Evolutionary conservation across 2,888 invertebrate species (phyloP).

Genomic region (Lingula anatina): DNA sequence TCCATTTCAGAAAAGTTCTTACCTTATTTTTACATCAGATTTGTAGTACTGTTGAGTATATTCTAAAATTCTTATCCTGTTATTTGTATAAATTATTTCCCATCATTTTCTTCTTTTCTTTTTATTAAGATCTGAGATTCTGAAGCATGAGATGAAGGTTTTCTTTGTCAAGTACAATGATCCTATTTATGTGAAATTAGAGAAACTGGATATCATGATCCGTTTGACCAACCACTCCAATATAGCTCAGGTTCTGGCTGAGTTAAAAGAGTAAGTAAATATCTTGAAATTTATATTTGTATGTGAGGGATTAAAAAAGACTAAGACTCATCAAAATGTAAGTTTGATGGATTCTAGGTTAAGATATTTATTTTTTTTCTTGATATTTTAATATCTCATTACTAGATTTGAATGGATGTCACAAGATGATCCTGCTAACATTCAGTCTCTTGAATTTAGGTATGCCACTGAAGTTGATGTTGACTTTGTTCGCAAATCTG

Average conservation of each 20-base stretch:
- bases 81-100: too few species aligned
- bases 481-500: constrained; percentile 98
- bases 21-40: too few species aligned
- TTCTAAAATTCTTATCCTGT: too few species aligned
- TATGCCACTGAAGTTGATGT: constrained; percentile 99
- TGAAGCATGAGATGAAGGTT: constrained; percentile 99
- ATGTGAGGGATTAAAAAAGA: too few species aligned
- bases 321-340: too few species aligned
- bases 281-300: constrained; percentile 12
- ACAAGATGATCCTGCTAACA: too few species aligned
- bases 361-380: too few species aligned
- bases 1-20: too few species aligned
- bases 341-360: too few species aligned
- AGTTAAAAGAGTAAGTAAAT: constrained; percentile 73
- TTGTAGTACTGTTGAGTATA: too few species aligned
- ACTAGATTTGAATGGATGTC: too few species aligned
- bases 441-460: constrained; percentile 29
- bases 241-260: constrained; percentile 89
- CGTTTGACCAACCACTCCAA: constrained; percentile 95
- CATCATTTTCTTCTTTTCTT: background rate
- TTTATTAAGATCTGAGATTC: constrained; percentile 77
- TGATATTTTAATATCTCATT: too few species aligned
- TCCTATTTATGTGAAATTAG: constrained; percentile 98
- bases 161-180: constrained; percentile 99
- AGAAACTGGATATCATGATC: constrained; percentile 99